A percentile compares a stretch with the other conserved stretches of the same genome.
Evolutionary conservation across 2,888 invertebrate genomes (phyloP).

Genomic region (Apamea epomidion): DNA sequence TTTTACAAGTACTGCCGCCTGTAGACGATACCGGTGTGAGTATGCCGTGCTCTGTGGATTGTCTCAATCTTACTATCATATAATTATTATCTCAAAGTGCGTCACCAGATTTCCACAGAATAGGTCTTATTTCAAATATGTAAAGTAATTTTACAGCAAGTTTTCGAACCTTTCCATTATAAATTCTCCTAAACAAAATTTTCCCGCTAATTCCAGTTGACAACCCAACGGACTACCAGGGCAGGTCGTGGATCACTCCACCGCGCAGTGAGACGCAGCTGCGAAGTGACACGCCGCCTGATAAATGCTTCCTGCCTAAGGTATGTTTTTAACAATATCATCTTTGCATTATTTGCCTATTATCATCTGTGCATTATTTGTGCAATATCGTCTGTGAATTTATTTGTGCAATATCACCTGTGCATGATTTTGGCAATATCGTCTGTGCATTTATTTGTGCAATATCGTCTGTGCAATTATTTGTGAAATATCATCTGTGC

Average conservation of each 20-base stretch:
- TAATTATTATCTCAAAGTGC: too few relatives aligned
- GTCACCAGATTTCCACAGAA: too few relatives aligned
- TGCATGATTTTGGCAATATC: too few relatives aligned
- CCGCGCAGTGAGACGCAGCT: conserved; percentile 94
- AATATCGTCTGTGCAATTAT: background rate
- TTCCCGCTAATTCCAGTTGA: conserved; percentile 92
- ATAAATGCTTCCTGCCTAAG: conserved; percentile 98
- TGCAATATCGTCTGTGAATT: background rate
- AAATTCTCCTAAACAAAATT: background rate
- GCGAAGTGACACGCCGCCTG: conserved; percentile 94
- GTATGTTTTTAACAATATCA: conserved; percentile 65
- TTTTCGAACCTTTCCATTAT: background rate
- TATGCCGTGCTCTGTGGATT: too few relatives aligned
- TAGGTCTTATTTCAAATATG: background rate
- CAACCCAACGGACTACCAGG: conserved; percentile 98
- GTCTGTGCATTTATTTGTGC: background rate
- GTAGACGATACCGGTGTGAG: too few relatives aligned
- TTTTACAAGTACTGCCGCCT: too few relatives aligned
- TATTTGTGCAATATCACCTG: background rate
- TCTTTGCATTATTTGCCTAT: background rate
- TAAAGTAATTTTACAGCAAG: background rate
- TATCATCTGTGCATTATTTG: background rate
- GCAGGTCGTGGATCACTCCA: conserved; percentile 97
- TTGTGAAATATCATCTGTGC: background rate
- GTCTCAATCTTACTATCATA: too few relatives aligned